These are phyloP conservation scores for Rhabdophis nuchalis DNA, from an alignment of 2,797 vertebrate genomes.

Conservation along the genomic window DNA sequence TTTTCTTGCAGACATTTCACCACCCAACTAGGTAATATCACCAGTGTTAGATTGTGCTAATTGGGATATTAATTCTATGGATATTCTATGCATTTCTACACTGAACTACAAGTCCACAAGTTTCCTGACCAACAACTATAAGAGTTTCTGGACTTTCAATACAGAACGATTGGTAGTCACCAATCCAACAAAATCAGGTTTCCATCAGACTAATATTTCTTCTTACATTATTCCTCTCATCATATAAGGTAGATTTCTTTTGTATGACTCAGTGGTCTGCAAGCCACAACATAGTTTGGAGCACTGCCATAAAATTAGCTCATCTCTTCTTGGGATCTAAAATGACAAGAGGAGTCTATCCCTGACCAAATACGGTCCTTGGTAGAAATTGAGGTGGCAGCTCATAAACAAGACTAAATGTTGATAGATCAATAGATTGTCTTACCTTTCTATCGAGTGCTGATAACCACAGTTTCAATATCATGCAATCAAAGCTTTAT, in stretches of 20 bases:
- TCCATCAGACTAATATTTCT: constrained; percentile 16
- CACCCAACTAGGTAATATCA: neutral
- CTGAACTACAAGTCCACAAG: constrained; percentile 2
- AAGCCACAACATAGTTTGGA: constrained; percentile 1
- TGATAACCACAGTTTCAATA: neutral
- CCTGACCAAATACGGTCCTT: neutral
- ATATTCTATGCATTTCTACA: neutral
- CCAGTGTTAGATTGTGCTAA: neutral
- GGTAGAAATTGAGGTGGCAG: neutral
- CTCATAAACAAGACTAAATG: neutral
- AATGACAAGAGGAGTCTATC: neutral
- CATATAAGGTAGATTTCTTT: neutral
- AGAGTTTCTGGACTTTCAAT: constrained; percentile 4
- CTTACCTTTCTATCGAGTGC: neutral
- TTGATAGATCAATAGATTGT: neutral
- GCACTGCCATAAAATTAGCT: neutral
- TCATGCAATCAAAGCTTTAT: neutral
- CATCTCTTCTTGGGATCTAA: neutral
- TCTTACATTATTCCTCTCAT: neutral
- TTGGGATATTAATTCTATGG: neutral
- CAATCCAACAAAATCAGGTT: neutral
- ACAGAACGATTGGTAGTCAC: neutral
- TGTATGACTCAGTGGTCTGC: neutral
- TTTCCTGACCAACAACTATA: constrained; percentile 4
- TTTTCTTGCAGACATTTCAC: neutral